Evolutionary conservation across 2,888 invertebrate genomes (phyloP).

Genomic region (Callyntrura guangdongensis): DNA sequence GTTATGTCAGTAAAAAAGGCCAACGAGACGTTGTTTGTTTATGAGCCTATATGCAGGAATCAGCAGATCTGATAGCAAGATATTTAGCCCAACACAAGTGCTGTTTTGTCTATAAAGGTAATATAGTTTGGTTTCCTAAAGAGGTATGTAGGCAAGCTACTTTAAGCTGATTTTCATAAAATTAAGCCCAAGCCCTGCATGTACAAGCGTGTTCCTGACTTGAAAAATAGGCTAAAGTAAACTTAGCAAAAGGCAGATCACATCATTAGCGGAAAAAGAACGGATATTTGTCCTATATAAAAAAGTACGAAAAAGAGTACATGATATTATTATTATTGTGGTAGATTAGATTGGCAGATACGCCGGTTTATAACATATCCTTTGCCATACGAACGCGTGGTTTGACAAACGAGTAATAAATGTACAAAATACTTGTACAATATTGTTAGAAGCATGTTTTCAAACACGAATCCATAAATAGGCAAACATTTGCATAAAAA

Average conservation of each 20-base stretch:
- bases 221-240: background rate
- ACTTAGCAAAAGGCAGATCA: too few relatives aligned
- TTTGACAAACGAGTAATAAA: too few relatives aligned
- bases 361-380: too few relatives aligned
- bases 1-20: background rate
- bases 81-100: background rate
- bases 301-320: too few relatives aligned
- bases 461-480: background rate
- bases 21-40: background rate
- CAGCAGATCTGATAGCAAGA: background rate
- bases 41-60: too few relatives aligned
- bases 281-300: too few relatives aligned
- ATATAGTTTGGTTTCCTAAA: background rate
- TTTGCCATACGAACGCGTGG: background rate
- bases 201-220: conserved; percentile 7
- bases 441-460: conserved; percentile 7
- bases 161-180: background rate
- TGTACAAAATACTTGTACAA: background rate
- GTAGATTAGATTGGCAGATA: too few relatives aligned
- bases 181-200: background rate
- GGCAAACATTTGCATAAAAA: background rate
- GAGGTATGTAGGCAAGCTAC: background rate
- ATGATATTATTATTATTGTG: too few relatives aligned
- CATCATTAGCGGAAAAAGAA: too few relatives aligned
- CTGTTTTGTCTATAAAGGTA: background rate